Base-by-base conservation (phyloP, 2,888 invertebrate genomes). In the Smittia aterrima region DNA sequence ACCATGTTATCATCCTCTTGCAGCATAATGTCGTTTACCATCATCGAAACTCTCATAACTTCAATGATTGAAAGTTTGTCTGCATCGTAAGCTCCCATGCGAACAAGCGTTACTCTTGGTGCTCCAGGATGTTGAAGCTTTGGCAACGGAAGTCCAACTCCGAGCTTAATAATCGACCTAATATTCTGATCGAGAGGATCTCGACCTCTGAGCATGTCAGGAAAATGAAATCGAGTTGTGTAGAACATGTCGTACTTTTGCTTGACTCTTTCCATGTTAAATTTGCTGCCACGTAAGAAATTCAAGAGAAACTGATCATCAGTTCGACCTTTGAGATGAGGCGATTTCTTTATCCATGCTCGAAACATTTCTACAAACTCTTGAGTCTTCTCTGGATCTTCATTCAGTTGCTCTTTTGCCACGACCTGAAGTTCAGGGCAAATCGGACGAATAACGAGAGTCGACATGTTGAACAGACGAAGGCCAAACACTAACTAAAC, bases 1-100 rank as follows among this genome's bases (percentile, higher is more conserved):
- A 62, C 25, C 38, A 62, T 38, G 22, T 85, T 84, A 78, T 87
- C 87, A 78, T 87, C 86, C 79, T 86, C 86, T 11, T 85, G 79
- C 77, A 87, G 78, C 75, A 86, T 79, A 76, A 87, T 84, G 78
- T 87, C 87, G 72, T 84, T 81, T 24, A 86, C 79, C 85, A 87
- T 86, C 74, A 85, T 83, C 20, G 84, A 82, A 1, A 84, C 80
- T 78, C 85, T 85, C 66, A 86, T 79, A 9, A 86, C 76, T 75
- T 85, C 84, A 11, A 80, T 76, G 66, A 85, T 79, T 53, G 82
- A 81, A 71, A 81, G 81, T 76, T 81, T 79, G 1, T 81, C 79
- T 4, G 85, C 81, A 77, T 85, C 81, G 68, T 82, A 81, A 3
- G 79, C 79, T 0, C 84, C 85, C 9, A 82, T 77, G 32, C 85